Percentiles rank a stretch among this genome's conserved stretches.
Evolutionary conservation across 2,888 invertebrate species (phyloP).

Genomic region (Norana najaformis): DNA sequence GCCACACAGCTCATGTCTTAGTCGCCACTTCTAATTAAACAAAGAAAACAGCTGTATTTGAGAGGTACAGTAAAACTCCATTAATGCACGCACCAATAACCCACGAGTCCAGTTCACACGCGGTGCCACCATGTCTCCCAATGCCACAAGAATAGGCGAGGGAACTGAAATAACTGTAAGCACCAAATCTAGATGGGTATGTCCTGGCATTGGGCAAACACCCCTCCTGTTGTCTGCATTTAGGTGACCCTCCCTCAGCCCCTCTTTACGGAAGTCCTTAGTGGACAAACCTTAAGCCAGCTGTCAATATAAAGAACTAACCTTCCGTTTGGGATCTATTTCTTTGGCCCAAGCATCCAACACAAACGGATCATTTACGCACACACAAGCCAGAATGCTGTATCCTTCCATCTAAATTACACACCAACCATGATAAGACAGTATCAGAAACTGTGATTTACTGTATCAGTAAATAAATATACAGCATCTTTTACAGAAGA

Average conservation of each 20-base stretch:
- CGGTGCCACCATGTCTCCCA: too few species aligned
- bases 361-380: conserved; percentile 89
- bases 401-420: conserved; percentile 69
- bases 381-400: conserved; percentile 78
- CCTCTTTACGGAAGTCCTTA: too few species aligned
- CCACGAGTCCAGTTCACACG: too few species aligned
- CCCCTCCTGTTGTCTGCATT: too few species aligned
- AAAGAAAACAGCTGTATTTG: not conserved
- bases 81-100: too few species aligned
- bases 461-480: not conserved
- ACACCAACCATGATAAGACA: not conserved
- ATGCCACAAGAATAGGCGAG: too few species aligned
- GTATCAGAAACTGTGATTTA: too few species aligned
- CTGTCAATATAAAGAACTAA: not conserved
- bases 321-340: conserved; percentile 21
- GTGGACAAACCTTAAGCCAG: not conserved
- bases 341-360: conserved; percentile 82
- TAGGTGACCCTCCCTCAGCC: too few species aligned
- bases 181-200: too few species aligned
- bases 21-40: not conserved
- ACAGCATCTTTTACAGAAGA: not conserved
- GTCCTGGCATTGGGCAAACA: too few species aligned
- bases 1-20: not conserved
- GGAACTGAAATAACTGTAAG: too few species aligned
- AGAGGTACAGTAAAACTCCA: not conserved